Evolutionary conservation across 2,113 vertebrate genomes (phyloP).

Genomic region (Cheirogaleus medius): DNA sequence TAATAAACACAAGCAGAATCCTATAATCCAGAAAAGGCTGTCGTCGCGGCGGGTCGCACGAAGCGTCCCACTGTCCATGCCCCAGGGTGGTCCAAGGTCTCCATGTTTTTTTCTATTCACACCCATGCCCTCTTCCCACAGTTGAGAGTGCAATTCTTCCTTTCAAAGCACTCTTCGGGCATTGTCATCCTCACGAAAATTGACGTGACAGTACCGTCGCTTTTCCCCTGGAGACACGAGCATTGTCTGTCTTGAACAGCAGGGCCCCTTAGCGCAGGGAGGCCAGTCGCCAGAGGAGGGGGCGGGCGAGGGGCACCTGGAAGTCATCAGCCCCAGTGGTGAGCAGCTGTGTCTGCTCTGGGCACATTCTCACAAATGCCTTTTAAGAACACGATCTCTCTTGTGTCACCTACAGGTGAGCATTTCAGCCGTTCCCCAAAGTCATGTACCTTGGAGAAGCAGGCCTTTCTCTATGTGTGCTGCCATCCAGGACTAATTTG

Average conservation of each 20-base stretch:
- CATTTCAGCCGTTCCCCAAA: background rate
- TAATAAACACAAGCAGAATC: background rate
- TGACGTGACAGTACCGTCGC: background rate
- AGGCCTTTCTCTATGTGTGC: background rate
- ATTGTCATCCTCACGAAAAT: no score
- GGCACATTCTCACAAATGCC: background rate
- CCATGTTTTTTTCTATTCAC: background rate
- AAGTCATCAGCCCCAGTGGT: background rate
- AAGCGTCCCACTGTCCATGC: background rate
- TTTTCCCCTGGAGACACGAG: background rate
- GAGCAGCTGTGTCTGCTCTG: background rate
- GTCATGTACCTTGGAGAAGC: background rate
- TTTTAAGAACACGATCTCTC: background rate
- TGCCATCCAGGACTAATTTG: background rate
- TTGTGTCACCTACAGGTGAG: background rate
- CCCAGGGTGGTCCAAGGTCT: background rate
- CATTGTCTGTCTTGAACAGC: background rate
- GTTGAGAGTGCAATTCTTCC: background rate
- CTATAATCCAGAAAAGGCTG: background rate
- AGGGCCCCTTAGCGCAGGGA: background rate
- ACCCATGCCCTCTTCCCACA: background rate
- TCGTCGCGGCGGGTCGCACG: rapidly evolving
- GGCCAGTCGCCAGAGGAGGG: rapidly evolving
- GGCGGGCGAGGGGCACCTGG: background rate
- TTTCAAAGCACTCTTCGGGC: background rate